Base-by-base conservation (phyloP, 2,888 invertebrate genomes). In the Aquatica leii region DNA sequence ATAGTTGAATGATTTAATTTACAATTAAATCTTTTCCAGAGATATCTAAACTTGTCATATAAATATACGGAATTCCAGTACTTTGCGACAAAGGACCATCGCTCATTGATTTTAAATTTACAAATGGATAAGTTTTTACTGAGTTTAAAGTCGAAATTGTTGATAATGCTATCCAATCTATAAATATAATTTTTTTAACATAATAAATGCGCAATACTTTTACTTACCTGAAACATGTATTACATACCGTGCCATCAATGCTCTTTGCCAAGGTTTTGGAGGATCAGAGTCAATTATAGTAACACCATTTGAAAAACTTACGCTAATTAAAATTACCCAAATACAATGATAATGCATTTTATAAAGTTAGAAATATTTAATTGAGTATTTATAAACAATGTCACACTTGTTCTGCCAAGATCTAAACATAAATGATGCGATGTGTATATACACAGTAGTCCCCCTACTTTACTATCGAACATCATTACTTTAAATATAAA, bases 111-210 rank as follows among this genome's bases (percentile, higher is more conserved):
- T 89, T 87, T 0, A 92, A 84, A 71, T 88, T 89, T 0, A 86
- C 86, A 76, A 90, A 89, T 0, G 93, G 92, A 74, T 86, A 91
- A 1, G 87, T 86, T 70, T 82, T 78, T 15, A 88, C 87, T 0
- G 84, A 82, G 15, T 85, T 82, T 70, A 87, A 81, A 0, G 85
- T 83, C 15, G 90, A 91, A 70, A 89, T 86, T 4, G 91, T 91
- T 0, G 90, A 88, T 51, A 92, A 81, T 0, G 91, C 86, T 1
- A 88, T 86, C 91, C 92, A 92, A 73, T 87, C 92, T 92, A 76
- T 20, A 79, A 77, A 73, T 57, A 65, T 60, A 60, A 35, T 37
- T 37, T 11, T 54, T 9, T 53, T 17, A 11, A n/a, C 20, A 40
- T 15, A 11, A 4, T 46, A 14, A 46, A 20, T 48, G 14, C 46